Evolutionary conservation across 2,113 vertebrate species (phyloP), one percentile per base, ranked within the genome.

Genomic region (Pterocles burchelli): DNA sequence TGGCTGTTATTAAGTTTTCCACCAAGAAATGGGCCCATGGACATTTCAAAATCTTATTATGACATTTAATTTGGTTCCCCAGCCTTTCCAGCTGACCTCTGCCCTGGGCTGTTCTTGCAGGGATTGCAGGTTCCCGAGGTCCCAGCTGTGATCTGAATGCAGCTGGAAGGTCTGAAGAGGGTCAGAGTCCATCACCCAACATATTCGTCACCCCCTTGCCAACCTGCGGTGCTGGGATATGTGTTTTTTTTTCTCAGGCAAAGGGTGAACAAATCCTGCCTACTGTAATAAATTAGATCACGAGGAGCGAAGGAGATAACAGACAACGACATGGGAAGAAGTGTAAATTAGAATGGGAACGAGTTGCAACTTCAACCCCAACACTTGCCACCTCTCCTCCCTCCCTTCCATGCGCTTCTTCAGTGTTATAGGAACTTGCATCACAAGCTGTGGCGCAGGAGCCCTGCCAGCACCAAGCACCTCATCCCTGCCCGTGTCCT

Each of bases 341-440:
- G 74, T 0, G 3, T n/a, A 71, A 33, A 45, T 58, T 9, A 63
- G 24, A 20, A 13, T 0, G 18, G 71, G 85, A 91, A 70, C 0
- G 34, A 82, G 70, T 13, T 54, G 54, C 77, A 51, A 46, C 33
- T 46, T 59, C 74, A n/a, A 24, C 36, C 45, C 51, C 66, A 83
- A 43, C 55, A 86, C 43, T 79, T 83, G 76, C 65, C 66, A 59
- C 41, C 51, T 82, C 85, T 67, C 49, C 77, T 79, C 49, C 62
- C 58, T 16, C 61, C 52, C 61, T 63, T 22, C 62, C 62, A 31
- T 68, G 73, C 80, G 26, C 62, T 67, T 54, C 81, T 55, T 34
- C 80, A 51, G 3, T 6, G 65, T 33, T 54, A 10, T 5, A 22
- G 36, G 22, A 22, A 41, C 20, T 1, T 26, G 36, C 77, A 49